Base-by-base conservation (phyloP, 1,140 invertebrate species). In the Drosophila navojoa region DNA sequence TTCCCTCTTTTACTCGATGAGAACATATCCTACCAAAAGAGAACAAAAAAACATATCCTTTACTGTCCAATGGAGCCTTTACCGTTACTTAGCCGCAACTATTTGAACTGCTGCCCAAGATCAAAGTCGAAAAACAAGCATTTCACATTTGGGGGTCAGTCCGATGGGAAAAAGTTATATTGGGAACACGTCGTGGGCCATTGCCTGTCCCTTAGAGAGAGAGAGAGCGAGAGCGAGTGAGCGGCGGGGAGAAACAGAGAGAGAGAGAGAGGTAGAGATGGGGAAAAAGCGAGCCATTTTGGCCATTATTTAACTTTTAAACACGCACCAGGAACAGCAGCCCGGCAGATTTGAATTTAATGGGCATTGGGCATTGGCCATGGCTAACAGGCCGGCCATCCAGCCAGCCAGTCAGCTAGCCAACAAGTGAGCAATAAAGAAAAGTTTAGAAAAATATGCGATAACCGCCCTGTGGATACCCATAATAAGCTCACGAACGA, bases 341-440 rank as follows among this genome's bases (percentile, higher is more conserved):
- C 25, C 52, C 54, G 61, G 57, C 79, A 82, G 82, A 87, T 87
- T 87, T 87, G 79, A 87, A 89, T 87, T 87, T 87, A 87, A 87
- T 87, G 82, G 84, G 47, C 76, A 81, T 68, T 87, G 82, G 84
- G 47, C 76, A 81, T 68, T 49, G 42, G 38, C 32, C 49, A 10
- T 42, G 66, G 50, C 49, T 10, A n/a, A 38, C 40, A 55, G 71
- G 47, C 67, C 35, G 13, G 45, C 29, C 13, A 42, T 59, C 58
- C 52, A 25, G 59, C 47, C 74, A 25, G 25, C 25, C 27, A 29
- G 32, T 32, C 27, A 29, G 25, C 52, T 5, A 64, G 63, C 82
- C 84, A 89, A 89, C 84, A 89, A 89, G 84, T 89, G 84, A 89
- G 84, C 84, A 89, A 89, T 89, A 89, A 89, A 89, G 80, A 84